phyloP scores from a whole-genome alignment of 2,888 invertebrate species.

The Zaprionus lineosus region DNA sequence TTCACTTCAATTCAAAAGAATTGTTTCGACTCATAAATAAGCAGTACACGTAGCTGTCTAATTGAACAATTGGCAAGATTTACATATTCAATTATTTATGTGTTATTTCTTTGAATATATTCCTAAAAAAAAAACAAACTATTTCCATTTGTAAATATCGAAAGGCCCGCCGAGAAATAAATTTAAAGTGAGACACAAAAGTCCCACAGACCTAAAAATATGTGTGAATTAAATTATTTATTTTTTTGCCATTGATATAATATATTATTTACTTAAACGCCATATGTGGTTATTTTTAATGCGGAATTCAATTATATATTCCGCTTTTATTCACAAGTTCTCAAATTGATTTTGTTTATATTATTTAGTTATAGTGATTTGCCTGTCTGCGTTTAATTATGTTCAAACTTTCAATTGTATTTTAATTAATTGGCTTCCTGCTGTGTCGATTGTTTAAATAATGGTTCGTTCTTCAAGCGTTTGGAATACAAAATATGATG shows the following conservation, averaged over 20 bases:
- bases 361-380: constrained; percentile 16
- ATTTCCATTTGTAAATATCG: too few relatives aligned
- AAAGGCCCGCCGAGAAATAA: too few relatives aligned
- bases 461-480: constrained; percentile 38
- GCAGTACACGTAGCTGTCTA: constrained; percentile 2
- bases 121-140: too few relatives aligned
- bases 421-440: constrained; percentile 59
- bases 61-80: constrained; percentile 25
- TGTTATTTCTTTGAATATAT: too few relatives aligned
- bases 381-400: constrained; percentile 34
- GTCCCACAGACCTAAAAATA: too few relatives aligned
- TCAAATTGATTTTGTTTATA: constrained; percentile 17
- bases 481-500: neutral
- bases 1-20: neutral
- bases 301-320: constrained; percentile 2
- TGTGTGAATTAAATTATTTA: too few relatives aligned
- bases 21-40: constrained; percentile 17
- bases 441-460: constrained; percentile 47
- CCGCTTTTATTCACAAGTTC: neutral
- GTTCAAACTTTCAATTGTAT: constrained; percentile 36
- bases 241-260: neutral
- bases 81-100: too few relatives aligned
- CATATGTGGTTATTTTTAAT: neutral
- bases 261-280: neutral
- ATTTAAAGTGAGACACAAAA: too few relatives aligned